Evolutionary conservation across 2,888 invertebrate species (phyloP).

Genomic region (Villa cingulata): DNA sequence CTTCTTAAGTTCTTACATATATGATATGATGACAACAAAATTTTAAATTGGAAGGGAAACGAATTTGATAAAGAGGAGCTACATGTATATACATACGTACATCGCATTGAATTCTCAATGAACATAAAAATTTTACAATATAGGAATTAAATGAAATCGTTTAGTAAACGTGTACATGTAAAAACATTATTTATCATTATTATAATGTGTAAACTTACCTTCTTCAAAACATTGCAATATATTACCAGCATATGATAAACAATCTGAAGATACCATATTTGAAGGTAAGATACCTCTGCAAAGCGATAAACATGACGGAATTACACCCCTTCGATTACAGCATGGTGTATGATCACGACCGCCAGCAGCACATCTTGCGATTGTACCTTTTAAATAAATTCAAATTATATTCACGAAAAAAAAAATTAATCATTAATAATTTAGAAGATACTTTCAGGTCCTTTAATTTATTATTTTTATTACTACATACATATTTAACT

Average conservation of each 20-base stretch:
- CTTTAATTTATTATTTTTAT: no score
- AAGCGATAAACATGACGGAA: slow-evolving; percentile 50
- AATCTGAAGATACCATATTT: slow-evolving; percentile 45
- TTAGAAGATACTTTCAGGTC: no score
- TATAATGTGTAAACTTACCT: slow-evolving; percentile 42
- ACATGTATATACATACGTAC: no score
- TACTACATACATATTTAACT: no score
- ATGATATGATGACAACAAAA: no score
- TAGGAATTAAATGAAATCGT: no score
- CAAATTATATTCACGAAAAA: not conserved
- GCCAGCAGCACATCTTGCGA: slow-evolving; percentile 44
- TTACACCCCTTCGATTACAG: slow-evolving; percentile 60
- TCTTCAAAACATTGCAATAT: slow-evolving; percentile 77
- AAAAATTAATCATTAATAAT: not conserved
- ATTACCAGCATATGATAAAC: slow-evolving; percentile 69
- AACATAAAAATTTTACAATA: no score
- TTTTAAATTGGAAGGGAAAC: no score
- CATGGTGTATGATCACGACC: slow-evolving; percentile 57
- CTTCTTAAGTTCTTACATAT: no score
- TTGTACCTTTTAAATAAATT: slow-evolving; percentile 22
- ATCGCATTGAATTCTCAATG: no score
- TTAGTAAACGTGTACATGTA: not conserved
- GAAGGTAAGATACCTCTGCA: slow-evolving; percentile 55
- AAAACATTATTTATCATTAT: not conserved
- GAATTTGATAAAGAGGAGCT: no score